These are phyloP conservation scores for Gavialis gangeticus DNA, from an alignment of 2,113 vertebrate species.

Conservation along the genomic window DNA sequence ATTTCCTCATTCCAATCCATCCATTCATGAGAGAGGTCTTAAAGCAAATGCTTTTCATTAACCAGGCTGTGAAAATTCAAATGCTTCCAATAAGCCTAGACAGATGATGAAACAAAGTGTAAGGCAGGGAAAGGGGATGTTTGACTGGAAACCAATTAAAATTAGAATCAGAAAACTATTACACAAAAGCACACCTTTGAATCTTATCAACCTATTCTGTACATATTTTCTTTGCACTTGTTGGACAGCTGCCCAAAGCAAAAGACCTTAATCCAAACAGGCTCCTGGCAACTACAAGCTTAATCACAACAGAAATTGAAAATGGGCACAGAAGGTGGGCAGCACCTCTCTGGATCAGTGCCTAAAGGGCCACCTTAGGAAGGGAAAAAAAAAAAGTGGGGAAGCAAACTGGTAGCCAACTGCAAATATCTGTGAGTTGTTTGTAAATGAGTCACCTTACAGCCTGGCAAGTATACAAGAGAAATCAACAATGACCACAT, in stretches of 20 bases:
- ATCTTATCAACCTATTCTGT: background rate
- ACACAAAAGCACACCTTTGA: background rate
- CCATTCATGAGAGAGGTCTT: background rate
- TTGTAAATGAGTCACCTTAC: constrained; percentile 66
- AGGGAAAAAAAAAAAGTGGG: background rate
- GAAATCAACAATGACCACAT: constrained; percentile 64
- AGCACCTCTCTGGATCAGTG: background rate
- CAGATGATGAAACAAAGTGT: accelerated
- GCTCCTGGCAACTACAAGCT: background rate
- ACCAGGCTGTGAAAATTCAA: background rate
- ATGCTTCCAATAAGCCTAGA: accelerated
- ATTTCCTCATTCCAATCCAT: background rate
- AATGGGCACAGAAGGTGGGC: background rate
- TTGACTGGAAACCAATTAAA: background rate
- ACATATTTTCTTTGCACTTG: background rate
- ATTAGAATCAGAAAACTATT: background rate
- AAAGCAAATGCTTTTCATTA: background rate
- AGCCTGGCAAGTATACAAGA: constrained; percentile 66
- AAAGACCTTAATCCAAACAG: background rate
- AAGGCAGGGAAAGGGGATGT: background rate
- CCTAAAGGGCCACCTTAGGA: background rate
- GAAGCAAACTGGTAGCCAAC: constrained; percentile 27
- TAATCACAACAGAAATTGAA: background rate
- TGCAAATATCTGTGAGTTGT: constrained; percentile 23
- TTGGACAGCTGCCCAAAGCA: background rate